Base-by-base conservation (phyloP, 2,797 vertebrate genomes). In the Synaphobranchus kaupii region DNA sequence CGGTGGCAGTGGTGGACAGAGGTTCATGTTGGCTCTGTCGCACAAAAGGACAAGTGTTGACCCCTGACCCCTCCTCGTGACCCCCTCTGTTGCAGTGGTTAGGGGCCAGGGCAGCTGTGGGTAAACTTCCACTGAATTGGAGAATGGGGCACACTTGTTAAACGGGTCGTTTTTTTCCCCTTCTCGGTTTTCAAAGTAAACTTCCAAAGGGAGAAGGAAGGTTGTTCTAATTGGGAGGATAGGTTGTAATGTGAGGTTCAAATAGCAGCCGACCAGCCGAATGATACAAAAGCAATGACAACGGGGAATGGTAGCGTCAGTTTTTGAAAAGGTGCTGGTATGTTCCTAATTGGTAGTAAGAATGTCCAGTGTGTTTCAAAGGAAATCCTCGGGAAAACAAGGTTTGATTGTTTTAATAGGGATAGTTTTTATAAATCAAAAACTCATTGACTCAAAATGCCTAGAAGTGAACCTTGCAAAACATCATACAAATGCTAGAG, bases 21-120 rank as follows among this genome's bases (percentile, higher is more conserved):
- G 93, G 94, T 94, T 94, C 95, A 92, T 95, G 95, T 96, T 95
- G 94, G 94, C 94, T 95, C 94, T 94, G 88, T 91, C 78, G 86
- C 89, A 96, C 94, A 96, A 96, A 95, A 89, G 88, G 90, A 95
- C 95, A 95, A 95, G 94, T 93, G 93, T 73, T 94, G 96, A 96
- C 95, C 96, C 93, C 90, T 94, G 94, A 91, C 94, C 93, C 6
- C 92, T 92, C 91, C 88, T 88, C 83, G 85, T 95, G 95, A 95
- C 96, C 95, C 92, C 60, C 89, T 94, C 94, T 94, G 94, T 94
- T 94, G 90, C 94, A 95, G 92, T 92, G 95, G 94, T 95, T 94
- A 96, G 93, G 95, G 92, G 91, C 93, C 91, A 93, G 94, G 94
- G 96, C 95, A 96, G 95, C 96, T 96, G 96, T 96, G 95, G 94